phyloP scores from a whole-genome alignment of 2,113 vertebrate species.

The Dolichallabes microphthalmus region DNA sequence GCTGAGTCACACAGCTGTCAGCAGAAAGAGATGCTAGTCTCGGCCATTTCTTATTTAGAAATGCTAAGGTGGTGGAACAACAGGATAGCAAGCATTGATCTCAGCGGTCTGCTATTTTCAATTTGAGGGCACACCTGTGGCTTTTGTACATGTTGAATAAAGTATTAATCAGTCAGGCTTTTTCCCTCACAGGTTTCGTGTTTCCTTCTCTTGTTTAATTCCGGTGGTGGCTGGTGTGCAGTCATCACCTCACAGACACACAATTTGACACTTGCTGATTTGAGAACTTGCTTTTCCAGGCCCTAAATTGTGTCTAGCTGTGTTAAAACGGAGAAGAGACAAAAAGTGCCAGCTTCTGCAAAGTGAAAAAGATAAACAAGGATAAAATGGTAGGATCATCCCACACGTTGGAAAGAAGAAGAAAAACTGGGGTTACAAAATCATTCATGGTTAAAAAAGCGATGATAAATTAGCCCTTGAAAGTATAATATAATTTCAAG shows the following conservation, averaged over 20 bases:
- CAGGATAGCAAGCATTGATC: conserved; percentile 28
- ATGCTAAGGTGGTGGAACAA: conserved; percentile 14
- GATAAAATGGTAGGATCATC: conserved; percentile 45
- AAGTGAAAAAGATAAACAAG: conserved; percentile 32
- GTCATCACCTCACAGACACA: background rate
- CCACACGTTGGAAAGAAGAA: background rate
- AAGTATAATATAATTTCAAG: background rate
- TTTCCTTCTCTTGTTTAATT: conserved; percentile 25
- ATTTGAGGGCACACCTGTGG: conserved; percentile 34
- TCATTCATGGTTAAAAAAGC: background rate
- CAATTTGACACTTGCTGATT: conserved; percentile 6
- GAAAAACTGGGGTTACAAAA: background rate
- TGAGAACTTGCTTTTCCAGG: conserved; percentile 27
- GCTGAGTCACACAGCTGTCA: conserved; percentile 46
- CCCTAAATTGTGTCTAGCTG: conserved; percentile 22
- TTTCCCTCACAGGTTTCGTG: conserved; percentile 30
- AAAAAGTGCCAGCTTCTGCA: conserved; percentile 23
- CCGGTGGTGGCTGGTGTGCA: conserved; percentile 1
- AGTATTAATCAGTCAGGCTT: conserved; percentile 35
- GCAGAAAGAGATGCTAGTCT: conserved; percentile 32
- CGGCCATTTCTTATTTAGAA: conserved; percentile 19
- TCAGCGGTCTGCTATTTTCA: conserved; percentile 37
- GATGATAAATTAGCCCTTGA: background rate
- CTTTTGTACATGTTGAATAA: conserved; percentile 19
- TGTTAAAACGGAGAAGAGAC: conserved; percentile 25